Conservation (phyloP, 2,888 invertebrate genomes). For the Coenonympha glycerion region DNA sequence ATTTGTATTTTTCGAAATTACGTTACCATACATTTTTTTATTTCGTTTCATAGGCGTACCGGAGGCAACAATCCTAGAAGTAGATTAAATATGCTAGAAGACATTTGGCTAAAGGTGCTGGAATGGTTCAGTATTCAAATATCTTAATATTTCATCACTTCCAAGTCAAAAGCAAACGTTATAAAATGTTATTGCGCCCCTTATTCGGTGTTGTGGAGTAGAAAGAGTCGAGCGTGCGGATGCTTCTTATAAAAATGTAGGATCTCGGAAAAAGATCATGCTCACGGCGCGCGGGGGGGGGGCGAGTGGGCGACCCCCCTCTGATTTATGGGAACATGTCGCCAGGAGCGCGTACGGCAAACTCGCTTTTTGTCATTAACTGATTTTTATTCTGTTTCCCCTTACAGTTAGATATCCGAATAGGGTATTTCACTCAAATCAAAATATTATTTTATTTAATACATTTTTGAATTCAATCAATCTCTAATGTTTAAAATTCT, state of each 20-base stretch:
- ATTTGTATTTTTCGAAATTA: too few species aligned
- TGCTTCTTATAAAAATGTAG: constrained; percentile 74
- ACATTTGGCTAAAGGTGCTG: too few species aligned
- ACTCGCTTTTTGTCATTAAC: constrained; percentile 70
- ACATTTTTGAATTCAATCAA: too few species aligned
- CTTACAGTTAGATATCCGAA: too few species aligned
- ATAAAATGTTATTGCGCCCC: constrained; percentile 22
- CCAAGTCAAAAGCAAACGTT: constrained; percentile 20
- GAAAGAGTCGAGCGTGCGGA: constrained; percentile 40
- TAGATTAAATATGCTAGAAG: too few species aligned
- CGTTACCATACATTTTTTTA: too few species aligned
- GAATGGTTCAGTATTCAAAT: constrained; percentile 1
- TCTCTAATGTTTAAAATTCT: too few species aligned
- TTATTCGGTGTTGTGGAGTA: constrained; percentile 17
- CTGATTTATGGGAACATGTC: constrained; percentile 76
- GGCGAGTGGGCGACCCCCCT: constrained; percentile 51
- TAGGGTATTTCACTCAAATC: too few species aligned
- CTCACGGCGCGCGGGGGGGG: constrained; percentile 51
- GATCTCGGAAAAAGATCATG: constrained; percentile 74
- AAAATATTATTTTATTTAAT: too few species aligned
- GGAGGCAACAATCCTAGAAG: too few species aligned
- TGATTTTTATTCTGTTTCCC: constrained; percentile 65
- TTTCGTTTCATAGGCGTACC: too few species aligned
- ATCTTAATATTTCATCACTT: constrained; percentile 11
- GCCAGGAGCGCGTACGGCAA: constrained; percentile 59